Conservation (phyloP, 2,113 vertebrate genomes). For the Oncorhynchus clarkii region DNA sequence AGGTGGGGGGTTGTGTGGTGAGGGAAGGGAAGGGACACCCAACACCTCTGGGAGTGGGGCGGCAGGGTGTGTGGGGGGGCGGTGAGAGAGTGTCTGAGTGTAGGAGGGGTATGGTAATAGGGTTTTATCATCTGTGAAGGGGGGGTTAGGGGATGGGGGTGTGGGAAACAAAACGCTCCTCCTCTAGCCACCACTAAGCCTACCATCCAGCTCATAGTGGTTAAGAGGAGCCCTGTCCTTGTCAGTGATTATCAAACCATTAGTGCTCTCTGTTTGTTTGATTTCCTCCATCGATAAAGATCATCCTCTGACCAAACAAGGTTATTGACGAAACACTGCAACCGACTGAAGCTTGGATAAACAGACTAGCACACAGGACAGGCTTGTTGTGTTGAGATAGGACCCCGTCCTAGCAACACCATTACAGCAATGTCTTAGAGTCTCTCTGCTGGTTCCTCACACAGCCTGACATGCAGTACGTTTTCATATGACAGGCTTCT, state of each 20-base stretch:
- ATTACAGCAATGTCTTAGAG: background rate
- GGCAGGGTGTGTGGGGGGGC: constrained; percentile 17
- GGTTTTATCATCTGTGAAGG: constrained; percentile 21
- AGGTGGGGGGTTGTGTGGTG: background rate
- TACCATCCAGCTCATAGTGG: constrained; percentile 16
- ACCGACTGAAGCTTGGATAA: constrained; percentile 46
- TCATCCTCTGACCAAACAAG: constrained; percentile 70
- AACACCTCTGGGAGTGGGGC: background rate
- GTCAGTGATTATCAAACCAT: constrained; percentile 66
- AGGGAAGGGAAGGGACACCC: too few relatives aligned
- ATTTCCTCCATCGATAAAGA: constrained; percentile 64
- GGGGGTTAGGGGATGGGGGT: background rate
- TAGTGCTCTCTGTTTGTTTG: constrained; percentile 63
- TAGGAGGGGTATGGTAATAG: constrained; percentile 3
- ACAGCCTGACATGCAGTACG: constrained; percentile 22
- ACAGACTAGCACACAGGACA: constrained; percentile 24
- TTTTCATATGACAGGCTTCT: constrained; percentile 16
- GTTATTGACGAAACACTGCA: constrained; percentile 59
- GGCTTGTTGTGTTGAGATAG: background rate
- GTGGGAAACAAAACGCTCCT: background rate
- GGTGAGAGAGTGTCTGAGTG: constrained; percentile 56
- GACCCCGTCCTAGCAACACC: background rate
- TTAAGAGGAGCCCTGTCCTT: constrained; percentile 30
- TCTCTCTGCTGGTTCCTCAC: background rate
- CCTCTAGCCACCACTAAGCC: background rate